phyloP scores from a whole-genome alignment of 2,888 invertebrate genomes.

The Habroteleia sp. region DNA sequence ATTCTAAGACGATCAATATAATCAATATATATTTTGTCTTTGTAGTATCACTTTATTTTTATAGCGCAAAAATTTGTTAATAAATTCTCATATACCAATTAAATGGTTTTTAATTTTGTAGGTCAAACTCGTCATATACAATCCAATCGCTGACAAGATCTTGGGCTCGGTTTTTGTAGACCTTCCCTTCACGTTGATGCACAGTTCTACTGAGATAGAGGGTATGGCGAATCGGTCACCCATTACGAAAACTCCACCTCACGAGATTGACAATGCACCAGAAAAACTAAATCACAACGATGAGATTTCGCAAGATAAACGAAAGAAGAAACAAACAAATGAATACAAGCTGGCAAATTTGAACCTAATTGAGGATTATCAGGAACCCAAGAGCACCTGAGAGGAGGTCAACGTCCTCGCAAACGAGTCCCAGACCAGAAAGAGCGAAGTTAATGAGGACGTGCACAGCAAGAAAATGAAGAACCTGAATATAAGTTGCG shows the following conservation, averaged over 20 bases:
- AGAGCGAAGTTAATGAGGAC: slow-evolving; percentile 62
- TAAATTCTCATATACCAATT: too few species aligned
- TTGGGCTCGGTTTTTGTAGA: slow-evolving; percentile 90
- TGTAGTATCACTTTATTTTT: too few species aligned
- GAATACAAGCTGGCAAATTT: slow-evolving; percentile 67
- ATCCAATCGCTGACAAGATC: slow-evolving; percentile 83
- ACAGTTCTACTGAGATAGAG: slow-evolving; percentile 86
- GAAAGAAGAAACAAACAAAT: slow-evolving; percentile 1
- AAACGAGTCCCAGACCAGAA: slow-evolving; percentile 68
- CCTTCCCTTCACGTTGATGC: slow-evolving; percentile 90
- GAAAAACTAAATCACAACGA: slow-evolving; percentile 22
- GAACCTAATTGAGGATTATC: slow-evolving; percentile 76
- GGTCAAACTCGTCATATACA: slow-evolving; percentile 89
- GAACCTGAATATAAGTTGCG: slow-evolving; percentile 65
- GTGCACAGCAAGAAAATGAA: slow-evolving; percentile 32
- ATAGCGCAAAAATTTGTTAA: too few species aligned
- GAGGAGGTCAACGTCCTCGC: slow-evolving; percentile 72
- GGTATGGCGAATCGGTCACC: slow-evolving; percentile 77
- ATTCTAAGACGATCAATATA: too few species aligned
- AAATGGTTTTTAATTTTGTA: too few species aligned
- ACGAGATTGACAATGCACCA: slow-evolving; percentile 14
- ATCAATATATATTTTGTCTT: too few species aligned
- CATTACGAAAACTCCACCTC: slow-evolving; percentile 63
- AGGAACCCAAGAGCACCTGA: slow-evolving; percentile 74
- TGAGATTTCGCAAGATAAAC: slow-evolving; percentile 26